Percentiles rank a stretch among this genome's conserved stretches.
Evolutionary conservation across 1,140 invertebrate genomes (phyloP).

Genomic region (Leptopilina boulardi): DNA sequence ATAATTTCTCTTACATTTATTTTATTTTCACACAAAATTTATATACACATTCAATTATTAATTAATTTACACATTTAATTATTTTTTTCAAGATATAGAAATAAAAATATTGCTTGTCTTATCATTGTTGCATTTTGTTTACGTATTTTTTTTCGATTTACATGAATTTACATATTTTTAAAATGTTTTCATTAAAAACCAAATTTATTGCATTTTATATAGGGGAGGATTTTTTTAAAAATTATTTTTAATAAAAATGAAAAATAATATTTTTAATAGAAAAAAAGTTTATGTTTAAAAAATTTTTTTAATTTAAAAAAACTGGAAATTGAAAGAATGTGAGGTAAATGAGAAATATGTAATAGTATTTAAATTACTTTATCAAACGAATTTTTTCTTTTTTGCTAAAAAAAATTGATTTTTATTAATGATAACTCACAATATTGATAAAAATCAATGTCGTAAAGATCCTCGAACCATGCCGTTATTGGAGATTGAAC

Average conservation of each 20-base stretch:
- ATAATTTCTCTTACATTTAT: background rate
- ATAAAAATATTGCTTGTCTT: background rate
- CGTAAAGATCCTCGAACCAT: constrained; percentile 1
- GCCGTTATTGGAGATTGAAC: constrained; percentile 13
- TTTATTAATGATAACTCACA: background rate
- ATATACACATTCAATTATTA: background rate
- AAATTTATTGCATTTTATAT: too few relatives aligned
- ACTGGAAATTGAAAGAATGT: too few relatives aligned
- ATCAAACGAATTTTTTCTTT: background rate
- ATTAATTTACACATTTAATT: background rate
- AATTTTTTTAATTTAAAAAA: too few relatives aligned
- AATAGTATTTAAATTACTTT: too few relatives aligned
- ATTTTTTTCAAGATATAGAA: background rate
- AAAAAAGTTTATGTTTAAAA: too few relatives aligned
- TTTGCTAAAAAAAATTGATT: background rate
- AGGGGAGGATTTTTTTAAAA: too few relatives aligned
- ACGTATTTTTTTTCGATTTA: background rate
- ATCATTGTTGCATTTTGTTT: background rate
- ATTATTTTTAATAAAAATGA: too few relatives aligned
- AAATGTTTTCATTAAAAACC: too few relatives aligned
- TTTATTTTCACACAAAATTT: constrained; percentile 14
- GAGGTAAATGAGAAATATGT: too few relatives aligned
- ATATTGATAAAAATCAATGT: constrained; percentile 21
- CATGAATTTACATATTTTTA: background rate
- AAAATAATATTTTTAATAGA: too few relatives aligned